Evolutionary conservation across 2,888 invertebrate genomes (phyloP).

Genomic region (Psococerastis gibbosa): DNA sequence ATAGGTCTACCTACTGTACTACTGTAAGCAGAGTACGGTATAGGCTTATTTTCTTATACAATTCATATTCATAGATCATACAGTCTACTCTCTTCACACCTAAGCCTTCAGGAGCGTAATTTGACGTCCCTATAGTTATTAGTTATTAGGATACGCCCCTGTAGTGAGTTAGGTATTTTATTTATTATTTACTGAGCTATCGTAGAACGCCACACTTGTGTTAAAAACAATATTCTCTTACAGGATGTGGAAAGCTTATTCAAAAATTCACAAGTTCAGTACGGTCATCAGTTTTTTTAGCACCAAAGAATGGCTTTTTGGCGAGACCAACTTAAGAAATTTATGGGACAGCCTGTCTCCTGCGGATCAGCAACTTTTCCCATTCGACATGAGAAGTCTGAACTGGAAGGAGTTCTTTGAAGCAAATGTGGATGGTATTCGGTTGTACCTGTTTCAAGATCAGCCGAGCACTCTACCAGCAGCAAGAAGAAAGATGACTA

Average conservation of each 20-base stretch:
- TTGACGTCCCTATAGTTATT: too few relatives aligned
- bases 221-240: neutral
- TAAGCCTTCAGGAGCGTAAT: too few relatives aligned
- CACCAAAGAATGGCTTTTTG: slow-evolving; percentile 28
- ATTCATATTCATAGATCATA: too few relatives aligned
- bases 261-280: slow-evolving; percentile 28
- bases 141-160: too few relatives aligned
- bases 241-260: slow-evolving; percentile 30
- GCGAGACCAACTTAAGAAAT: slow-evolving; percentile 21
- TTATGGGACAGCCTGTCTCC: slow-evolving; percentile 21
- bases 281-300: slow-evolving; percentile 30
- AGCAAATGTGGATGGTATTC: slow-evolving; percentile 29
- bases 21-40: too few relatives aligned
- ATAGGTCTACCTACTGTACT: too few relatives aligned
- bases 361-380: slow-evolving; percentile 23
- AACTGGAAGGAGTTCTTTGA: slow-evolving; percentile 30
- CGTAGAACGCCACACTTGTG: too few relatives aligned
- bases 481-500: slow-evolving; percentile 21
- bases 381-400: slow-evolving; percentile 27
- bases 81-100: too few relatives aligned
- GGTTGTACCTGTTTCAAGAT: slow-evolving; percentile 29
- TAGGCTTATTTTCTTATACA: too few relatives aligned
- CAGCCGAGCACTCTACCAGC: slow-evolving; percentile 23
- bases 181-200: too few relatives aligned
- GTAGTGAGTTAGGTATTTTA: too few relatives aligned